Base-by-base conservation (phyloP, 64 coral and sea anemone genomes). In the Montipora cactus region DNA sequence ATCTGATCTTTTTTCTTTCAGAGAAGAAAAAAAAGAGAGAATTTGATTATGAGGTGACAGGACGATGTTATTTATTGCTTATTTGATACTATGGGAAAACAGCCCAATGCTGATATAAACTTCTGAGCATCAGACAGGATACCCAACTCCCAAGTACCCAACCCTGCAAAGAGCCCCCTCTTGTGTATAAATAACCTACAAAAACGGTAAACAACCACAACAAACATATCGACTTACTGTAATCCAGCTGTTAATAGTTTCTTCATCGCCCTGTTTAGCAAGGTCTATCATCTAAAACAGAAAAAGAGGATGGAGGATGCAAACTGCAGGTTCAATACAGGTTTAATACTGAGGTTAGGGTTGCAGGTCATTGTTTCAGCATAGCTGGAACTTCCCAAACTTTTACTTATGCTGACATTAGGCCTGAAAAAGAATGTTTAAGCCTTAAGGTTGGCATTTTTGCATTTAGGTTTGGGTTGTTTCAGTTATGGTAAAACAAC, bases 221-320 rank as follows among this genome's bases (percentile, higher is more conserved):
- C 12, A 58, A 4, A 14, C 10, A 7, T 81, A 53, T 23, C 4
- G 20, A 94, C 97, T 90, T 78, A 99, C 98, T 81, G 91, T 99
- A 19, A 99, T 57, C 98, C 98, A 99, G 62, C 95, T 96, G 79
- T 96, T 90, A 16, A 99, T 80, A n/a, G 98, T 99, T 80, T 89
- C 95, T 77, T 99, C 98, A 83, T 99, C 95, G 87, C 98, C 98
- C 81, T 94, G 75, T 77, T 99, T 99, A 8, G 98, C 98, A 88
- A 99, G 89, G 85, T 99, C 95, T 81, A 99, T 99, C 95, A 99
- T 96, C 98, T 99, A 16, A 51, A 74, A 74, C 28, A 9, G 70
- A 84, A 16, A 48, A 59, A 19, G 3, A 6, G 4, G 14, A 18
- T 21, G 8, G 68, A 71, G 5, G 20, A 2, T 71, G 68, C 2